Evolutionary conservation across 2,888 invertebrate genomes (phyloP), one percentile per base, ranked within the genome.

Genomic region (Cryptocheilus praepositus): DNA sequence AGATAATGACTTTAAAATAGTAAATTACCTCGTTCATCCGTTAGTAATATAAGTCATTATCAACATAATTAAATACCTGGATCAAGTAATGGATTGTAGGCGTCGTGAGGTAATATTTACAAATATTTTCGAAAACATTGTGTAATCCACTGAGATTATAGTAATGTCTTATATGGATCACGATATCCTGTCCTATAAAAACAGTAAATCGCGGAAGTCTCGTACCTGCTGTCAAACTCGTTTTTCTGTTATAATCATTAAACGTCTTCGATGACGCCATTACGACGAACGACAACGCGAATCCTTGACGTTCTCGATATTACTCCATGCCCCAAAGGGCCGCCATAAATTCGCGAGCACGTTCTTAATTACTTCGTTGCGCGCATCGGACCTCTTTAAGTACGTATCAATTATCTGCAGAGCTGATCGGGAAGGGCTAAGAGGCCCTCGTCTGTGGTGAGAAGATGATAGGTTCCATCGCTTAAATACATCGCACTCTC

Each of bases 391-490:
- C 73, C 60, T 77, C 77, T 74, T 80, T 81, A 82, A 77, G 73
- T 73, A 78, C 76, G 71, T 79, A 79, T 83, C 80, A 83, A 83
- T 84, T 83, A 84, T 81, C 76, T 73, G 55, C 75, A 70, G 76
- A 59, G 65, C 72, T 70, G 79, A 77, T 76, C 75, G 64, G 61
- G 36, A 36, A 36, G 36, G 8, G 36, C 36, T 1, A 36, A 36
- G 36, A 11, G 36, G 11, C 13, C 59, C 28, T 44, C 44, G 16
- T 53, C 51, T 44, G 63, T 68, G 75, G 75, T 68, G 75, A 77
- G 77, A 78, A 82, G 80, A 83, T 82, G 81, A 81, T 81, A 81
- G 83, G 76, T 74, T 74, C 68, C 71, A 69, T 74, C 73, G 54
- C 70, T 70, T 64, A 76, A 81, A 76, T 73, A 64, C 74, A 73